These are phyloP conservation scores for Biston stratarius DNA, from an alignment of 2,888 invertebrate species.

Conservation along the genomic window DNA sequence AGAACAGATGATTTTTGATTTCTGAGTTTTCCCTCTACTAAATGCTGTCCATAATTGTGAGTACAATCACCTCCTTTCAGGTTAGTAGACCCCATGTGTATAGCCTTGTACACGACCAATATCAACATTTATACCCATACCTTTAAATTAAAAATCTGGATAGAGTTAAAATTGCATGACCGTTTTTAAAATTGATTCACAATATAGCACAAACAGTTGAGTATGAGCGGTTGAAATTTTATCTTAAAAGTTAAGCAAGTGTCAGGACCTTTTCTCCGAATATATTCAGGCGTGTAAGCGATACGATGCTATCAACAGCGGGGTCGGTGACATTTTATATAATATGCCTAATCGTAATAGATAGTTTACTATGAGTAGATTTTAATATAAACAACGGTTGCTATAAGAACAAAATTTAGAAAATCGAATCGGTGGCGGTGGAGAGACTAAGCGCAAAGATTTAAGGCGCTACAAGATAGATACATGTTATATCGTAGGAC, in stretches of 20 bases:
- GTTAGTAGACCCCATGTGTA: no score
- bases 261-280: slow-evolving; percentile 63
- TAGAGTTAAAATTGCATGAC: no score
- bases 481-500: no score
- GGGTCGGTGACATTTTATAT: slow-evolving; percentile 59
- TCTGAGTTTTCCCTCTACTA: no score
- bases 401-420: slow-evolving; percentile 7
- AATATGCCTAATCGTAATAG: slow-evolving; percentile 49
- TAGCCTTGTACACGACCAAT: no score
- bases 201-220: neutral
- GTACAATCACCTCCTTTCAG: no score
- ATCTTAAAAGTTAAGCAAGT: slow-evolving; percentile 59
- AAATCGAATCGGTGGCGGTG: neutral
- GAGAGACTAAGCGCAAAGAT: neutral
- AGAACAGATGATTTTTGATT: no score
- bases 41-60: no score
- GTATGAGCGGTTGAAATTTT: slow-evolving; percentile 43
- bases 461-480: no score
- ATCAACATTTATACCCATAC: no score
- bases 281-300: slow-evolving; percentile 47
- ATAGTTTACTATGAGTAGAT: slow-evolving; percentile 48
- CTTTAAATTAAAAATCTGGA: no score
- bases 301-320: slow-evolving; percentile 48
- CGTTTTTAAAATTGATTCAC: no score
- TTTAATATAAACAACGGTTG: slow-evolving; percentile 39